phyloP scores from a whole-genome alignment of 2,113 vertebrate species.

The Poecile atricapillus region DNA sequence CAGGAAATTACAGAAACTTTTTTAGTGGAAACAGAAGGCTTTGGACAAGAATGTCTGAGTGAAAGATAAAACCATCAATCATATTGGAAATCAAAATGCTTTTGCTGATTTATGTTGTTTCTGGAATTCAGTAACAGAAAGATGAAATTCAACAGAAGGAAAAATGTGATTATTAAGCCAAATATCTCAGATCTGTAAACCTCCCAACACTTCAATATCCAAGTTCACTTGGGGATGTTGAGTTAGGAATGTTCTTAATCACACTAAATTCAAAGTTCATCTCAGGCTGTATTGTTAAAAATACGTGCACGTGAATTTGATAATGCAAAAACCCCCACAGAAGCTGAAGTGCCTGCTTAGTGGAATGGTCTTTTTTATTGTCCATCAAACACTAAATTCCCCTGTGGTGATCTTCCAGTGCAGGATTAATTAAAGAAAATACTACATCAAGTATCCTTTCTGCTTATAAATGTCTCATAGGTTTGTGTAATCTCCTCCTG shows the following conservation, averaged over 20 bases:
- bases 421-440: background rate
- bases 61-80: background rate
- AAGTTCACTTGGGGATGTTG: background rate
- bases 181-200: background rate
- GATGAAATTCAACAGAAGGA: background rate
- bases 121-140: background rate
- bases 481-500: background rate
- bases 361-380: background rate
- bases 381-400: background rate
- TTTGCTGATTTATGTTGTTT: background rate
- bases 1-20: background rate
- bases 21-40: background rate
- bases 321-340: background rate
- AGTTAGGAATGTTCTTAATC: background rate
- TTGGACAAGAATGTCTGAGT: background rate
- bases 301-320: background rate
- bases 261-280: background rate
- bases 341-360: background rate
- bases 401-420: background rate
- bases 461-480: background rate
- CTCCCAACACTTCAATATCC: background rate
- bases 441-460: background rate
- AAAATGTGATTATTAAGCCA: background rate
- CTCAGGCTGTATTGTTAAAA: background rate
- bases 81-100: background rate